Conservation (phyloP, 1,140 invertebrate genomes). For the Centruroides vittatus region DNA sequence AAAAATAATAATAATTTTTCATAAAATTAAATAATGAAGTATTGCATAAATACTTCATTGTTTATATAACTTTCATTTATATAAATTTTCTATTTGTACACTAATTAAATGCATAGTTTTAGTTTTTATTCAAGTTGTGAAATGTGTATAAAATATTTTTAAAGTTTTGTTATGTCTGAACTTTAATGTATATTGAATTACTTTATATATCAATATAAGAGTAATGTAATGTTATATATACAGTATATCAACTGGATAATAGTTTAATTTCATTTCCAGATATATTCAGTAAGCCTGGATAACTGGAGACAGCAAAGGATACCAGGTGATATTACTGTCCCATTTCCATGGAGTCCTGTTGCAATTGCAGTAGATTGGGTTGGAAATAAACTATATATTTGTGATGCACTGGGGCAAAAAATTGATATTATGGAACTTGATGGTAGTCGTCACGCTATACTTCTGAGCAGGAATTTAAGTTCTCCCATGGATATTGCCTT, state of each 20-base stretch:
- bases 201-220: too few species aligned
- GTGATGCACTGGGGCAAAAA: slow-evolving; percentile 76
- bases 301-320: slow-evolving; percentile 16
- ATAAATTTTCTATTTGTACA: too few species aligned
- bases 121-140: too few species aligned
- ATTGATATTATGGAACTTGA: slow-evolving; percentile 86
- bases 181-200: too few species aligned
- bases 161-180: too few species aligned
- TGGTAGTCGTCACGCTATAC: slow-evolving; percentile 68
- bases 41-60: too few species aligned
- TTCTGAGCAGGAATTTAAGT: slow-evolving; percentile 79
- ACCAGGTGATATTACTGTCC: slow-evolving; percentile 46
- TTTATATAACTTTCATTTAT: too few species aligned
- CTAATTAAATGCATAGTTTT: too few species aligned
- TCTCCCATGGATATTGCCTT: slow-evolving; percentile 78
- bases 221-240: too few species aligned
- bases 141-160: too few species aligned
- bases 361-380: slow-evolving; percentile 94
- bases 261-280: slow-evolving; percentile 5
- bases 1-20: too few species aligned
- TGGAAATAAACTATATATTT: slow-evolving; percentile 87
- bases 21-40: too few species aligned
- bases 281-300: slow-evolving; percentile 24
- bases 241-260: neutral
- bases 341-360: slow-evolving; percentile 72